phyloP scores from a whole-genome alignment of 2,113 vertebrate species.

The Oenanthe melanoleuca region DNA sequence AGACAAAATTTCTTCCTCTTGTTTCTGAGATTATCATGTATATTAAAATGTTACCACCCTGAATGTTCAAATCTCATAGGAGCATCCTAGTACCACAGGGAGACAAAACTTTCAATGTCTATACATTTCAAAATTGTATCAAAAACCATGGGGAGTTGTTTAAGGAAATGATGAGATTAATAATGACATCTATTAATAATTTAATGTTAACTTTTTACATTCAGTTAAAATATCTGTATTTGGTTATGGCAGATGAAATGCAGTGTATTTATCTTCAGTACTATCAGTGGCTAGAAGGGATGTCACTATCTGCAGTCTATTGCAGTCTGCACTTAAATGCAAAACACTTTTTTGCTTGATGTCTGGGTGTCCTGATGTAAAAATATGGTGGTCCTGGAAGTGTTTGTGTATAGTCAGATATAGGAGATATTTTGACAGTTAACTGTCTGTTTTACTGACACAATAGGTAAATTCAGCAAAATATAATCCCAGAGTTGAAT shows the following conservation, averaged over 20 bases:
- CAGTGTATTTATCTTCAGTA: neutral
- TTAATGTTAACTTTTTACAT: neutral
- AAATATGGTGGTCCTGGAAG: neutral
- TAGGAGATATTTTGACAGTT: neutral
- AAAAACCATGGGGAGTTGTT: neutral
- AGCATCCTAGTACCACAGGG: neutral
- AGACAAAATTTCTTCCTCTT: neutral
- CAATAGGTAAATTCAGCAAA: neutral
- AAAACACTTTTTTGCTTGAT: neutral
- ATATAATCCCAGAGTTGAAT: neutral
- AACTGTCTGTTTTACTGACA: neutral
- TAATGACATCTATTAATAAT: neutral
- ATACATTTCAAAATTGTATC: neutral
- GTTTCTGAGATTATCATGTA: neutral
- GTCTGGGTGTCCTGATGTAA: neutral
- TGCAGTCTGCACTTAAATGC: neutral
- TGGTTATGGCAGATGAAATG: neutral
- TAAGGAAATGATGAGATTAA: neutral
- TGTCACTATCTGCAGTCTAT: neutral
- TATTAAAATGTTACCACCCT: neutral
- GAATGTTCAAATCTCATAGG: neutral
- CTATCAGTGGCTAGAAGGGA: neutral
- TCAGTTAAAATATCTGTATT: neutral
- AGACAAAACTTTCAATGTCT: neutral
- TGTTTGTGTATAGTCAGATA: neutral